Evolutionary conservation across 2,888 invertebrate genomes (phyloP), one percentile per base, ranked within the genome.

Genomic region (Eurytoma adleriae): DNA sequence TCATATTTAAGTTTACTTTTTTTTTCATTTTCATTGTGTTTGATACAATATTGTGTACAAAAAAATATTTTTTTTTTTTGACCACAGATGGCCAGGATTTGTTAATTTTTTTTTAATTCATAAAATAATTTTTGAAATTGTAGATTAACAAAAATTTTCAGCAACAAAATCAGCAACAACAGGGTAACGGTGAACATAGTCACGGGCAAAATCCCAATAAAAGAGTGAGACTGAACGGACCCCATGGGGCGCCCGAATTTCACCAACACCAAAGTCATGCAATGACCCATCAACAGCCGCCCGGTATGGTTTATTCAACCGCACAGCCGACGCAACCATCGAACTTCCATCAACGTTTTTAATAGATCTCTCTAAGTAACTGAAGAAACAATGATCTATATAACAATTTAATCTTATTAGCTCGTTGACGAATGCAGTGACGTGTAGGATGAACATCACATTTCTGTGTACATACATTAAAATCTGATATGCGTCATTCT

Each of bases 221-320:
- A 88, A 92, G 95, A 64, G 94, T 94, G 14, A 92, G 95, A 52
- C 89, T 95, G 69, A 92, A 93, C n/a, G 94, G 93, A 0, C 93
- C 93, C 0, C 92, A 92, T 20, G 90, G 90, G 18, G 90, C 87
- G 30, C 89, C 90, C n/a, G 91, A 91, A 82, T 91, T 91, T 83
- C 91, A 91, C 84, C 90, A 91, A 76, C 90, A 90, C 78, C 90
- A 90, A 83, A 90, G 86, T 82, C 90, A 90, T 83, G 86, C 90
- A 14, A 90, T 90, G 90, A 88, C 87, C 68, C 90, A 90, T 80
- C 90, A 90, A 78, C 91, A 91, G 81, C 90, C 89, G 59, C 89
- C 87, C 0, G 89, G 89, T 56, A 90, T 91, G 90, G 90, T 91
- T 66, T 91, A 90, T 80, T 90, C 91, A 68, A 90, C 90, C 54